Evolutionary conservation across 2,797 vertebrate species (phyloP), one percentile per base, ranked within the genome.

Genomic region (Antennarius maculatus): DNA sequence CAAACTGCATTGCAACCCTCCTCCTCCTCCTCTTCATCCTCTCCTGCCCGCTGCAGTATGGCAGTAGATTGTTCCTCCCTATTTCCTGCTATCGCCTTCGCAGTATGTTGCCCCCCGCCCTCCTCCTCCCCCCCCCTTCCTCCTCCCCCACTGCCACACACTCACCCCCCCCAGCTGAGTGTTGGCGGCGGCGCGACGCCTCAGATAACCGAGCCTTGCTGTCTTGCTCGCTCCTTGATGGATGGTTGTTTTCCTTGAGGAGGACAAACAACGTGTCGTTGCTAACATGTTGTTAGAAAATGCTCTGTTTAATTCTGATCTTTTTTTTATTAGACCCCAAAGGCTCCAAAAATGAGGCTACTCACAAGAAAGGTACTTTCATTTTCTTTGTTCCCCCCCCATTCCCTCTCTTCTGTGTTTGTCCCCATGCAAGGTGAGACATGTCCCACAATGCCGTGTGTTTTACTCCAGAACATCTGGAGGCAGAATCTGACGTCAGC

Each of bases 281-380:
- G 83, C 75, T 81, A 70, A 85, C 82, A 65, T 94, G 89, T 81
- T 93, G 90, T 89, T 90, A 92, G 92, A 92, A 86, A 90, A 83
- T 93, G 80, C 88, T 93, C 92, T 94, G 92, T 93, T 93, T 94
- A 94, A 94, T 94, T 92, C 89, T 93, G 81, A 93, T 94, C 92
- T 93, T 93, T 92, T 93, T 90, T 93, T 92, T 90, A 93, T 94
- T 93, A 94, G 94, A 94, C 92, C 92, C 94, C 91, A 93, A 94
- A 90, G 93, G 92, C 92, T 89, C 92, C 92, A 94, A 93, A 94
- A 91, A 91, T 92, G 94, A 94, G 87, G 92, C 92, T 91, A 92
- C 93, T 92, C 92, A 93, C 93, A 94, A 94, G 91, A 94, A 94
- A 94, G 94, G 94, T 94, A 94, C 93, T 92, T 92, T 86, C 80